phyloP scores from a whole-genome alignment of 2,797 vertebrate genomes.

The Argyrosomus regius region DNA sequence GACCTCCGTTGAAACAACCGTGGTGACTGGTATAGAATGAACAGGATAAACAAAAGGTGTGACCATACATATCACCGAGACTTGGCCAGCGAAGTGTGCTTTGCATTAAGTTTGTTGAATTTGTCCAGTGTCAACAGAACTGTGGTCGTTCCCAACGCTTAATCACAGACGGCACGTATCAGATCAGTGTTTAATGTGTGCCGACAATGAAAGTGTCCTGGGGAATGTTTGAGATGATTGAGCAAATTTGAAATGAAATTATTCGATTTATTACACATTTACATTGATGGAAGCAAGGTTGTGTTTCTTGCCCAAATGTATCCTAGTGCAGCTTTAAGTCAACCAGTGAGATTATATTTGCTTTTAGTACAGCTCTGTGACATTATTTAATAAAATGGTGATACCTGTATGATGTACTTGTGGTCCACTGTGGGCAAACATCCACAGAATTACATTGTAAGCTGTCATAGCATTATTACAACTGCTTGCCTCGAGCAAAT shows the following conservation, averaged over 20 bases:
- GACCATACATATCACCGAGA: neutral
- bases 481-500: too few relatives aligned
- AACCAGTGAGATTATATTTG: too few relatives aligned
- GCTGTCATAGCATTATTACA: too few relatives aligned
- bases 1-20: neutral
- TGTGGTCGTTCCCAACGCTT: neutral
- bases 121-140: neutral
- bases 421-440: too few relatives aligned
- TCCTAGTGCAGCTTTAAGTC: neutral
- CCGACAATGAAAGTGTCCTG: neutral
- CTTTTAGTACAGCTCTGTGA: too few relatives aligned
- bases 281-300: neutral
- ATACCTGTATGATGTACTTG: too few relatives aligned
- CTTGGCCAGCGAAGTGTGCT: neutral
- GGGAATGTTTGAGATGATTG: neutral
- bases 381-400: too few relatives aligned
- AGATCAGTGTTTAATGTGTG: neutral
- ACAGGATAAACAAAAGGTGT: neutral
- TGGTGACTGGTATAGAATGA: neutral
- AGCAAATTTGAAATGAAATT: neutral
- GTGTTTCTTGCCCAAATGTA: neutral
- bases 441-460: too few relatives aligned
- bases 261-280: neutral
- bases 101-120: neutral
- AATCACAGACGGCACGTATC: neutral